Evolutionary conservation across 2,888 invertebrate genomes (phyloP).

Genomic region (Euproctis similis): DNA sequence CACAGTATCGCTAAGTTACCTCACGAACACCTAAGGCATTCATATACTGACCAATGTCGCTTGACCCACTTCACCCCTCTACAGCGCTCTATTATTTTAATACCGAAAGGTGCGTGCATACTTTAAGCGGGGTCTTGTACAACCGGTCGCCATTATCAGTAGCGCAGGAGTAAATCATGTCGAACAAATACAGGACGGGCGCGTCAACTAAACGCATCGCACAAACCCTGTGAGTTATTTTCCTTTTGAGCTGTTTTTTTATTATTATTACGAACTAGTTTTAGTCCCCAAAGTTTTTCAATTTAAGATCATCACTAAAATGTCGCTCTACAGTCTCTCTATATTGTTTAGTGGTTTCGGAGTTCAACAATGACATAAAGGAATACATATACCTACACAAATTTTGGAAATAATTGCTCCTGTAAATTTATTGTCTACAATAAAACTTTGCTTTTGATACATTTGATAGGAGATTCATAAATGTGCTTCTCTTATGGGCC

Average conservation of each 20-base stretch:
- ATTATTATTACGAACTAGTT: too few species aligned
- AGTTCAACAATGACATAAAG: too few species aligned
- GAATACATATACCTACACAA: too few species aligned
- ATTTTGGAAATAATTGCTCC: too few species aligned
- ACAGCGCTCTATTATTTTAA: constrained; percentile 9
- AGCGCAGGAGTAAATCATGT: constrained; percentile 25
- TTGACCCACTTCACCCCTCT: constrained; percentile 26
- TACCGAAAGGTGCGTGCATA: constrained; percentile 7
- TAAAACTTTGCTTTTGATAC: too few species aligned
- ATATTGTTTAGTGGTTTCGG: too few species aligned
- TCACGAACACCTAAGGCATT: constrained; percentile 59
- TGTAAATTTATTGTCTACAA: too few species aligned
- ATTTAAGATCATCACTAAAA: too few species aligned
- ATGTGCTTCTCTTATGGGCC: too few species aligned
- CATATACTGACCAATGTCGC: constrained; percentile 29
- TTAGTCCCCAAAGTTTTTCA: too few species aligned
- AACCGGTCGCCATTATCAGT: constrained; percentile 22
- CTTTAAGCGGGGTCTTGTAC: constrained; percentile 16
- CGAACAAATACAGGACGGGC: constrained; percentile 26
- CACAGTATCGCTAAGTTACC: constrained; percentile 47
- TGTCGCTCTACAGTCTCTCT: too few species aligned
- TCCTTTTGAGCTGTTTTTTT: constrained; percentile 12
- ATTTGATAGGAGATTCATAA: too few species aligned
- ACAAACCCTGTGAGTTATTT: constrained; percentile 25
- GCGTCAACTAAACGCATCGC: constrained; percentile 24